phyloP scores from a whole-genome alignment of 2,113 vertebrate species.

The Epinephelus moara region DNA sequence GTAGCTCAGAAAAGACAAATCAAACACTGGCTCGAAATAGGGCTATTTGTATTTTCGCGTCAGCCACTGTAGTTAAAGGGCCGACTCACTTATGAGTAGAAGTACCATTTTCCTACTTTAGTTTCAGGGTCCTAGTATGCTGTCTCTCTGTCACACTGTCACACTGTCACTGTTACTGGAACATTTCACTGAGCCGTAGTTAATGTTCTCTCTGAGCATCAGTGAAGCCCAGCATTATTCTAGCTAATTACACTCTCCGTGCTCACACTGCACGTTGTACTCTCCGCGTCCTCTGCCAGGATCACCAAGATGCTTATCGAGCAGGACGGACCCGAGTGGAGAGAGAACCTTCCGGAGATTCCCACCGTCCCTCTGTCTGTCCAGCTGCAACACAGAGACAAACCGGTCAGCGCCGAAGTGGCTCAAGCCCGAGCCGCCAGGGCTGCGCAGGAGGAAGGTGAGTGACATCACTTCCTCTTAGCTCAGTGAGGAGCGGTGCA shows the following conservation, averaged over 20 bases:
- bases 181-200: background rate
- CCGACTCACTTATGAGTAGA: background rate
- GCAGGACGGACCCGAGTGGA: conserved; percentile 91
- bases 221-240: too few relatives aligned
- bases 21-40: too few relatives aligned
- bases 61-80: background rate
- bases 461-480: conserved; percentile 17
- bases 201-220: too few relatives aligned
- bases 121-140: too few relatives aligned
- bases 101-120: too few relatives aligned
- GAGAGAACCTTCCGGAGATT: conserved; percentile 91
- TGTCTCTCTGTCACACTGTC: too few relatives aligned
- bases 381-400: conserved; percentile 84
- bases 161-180: too few relatives aligned
- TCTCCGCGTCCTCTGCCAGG: conserved; percentile 77
- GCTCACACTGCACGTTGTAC: background rate
- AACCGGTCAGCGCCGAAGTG: conserved; percentile 75
- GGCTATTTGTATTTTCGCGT: too few relatives aligned
- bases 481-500: background rate
- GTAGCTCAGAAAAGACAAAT: too few relatives aligned
- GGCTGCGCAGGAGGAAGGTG: conserved; percentile 80
- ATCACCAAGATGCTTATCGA: conserved; percentile 94
- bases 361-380: conserved; percentile 89
- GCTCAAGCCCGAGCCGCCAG: conserved; percentile 77
- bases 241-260: background rate